Base-by-base conservation (phyloP, 2,113 vertebrate genomes). In the Paratilapia polleni region DNA sequence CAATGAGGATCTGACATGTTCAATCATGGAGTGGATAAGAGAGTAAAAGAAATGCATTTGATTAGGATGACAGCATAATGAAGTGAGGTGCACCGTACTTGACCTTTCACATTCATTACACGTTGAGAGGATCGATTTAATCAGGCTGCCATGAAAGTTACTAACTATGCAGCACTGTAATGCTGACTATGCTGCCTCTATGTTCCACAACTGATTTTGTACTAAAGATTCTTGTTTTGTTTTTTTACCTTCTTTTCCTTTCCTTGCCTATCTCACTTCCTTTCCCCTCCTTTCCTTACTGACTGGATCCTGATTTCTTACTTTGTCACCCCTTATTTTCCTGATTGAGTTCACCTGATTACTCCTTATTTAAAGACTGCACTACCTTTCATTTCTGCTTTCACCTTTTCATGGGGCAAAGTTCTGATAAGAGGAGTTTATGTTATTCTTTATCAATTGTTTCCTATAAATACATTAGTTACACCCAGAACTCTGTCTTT, bases 41-140 rank as follows among this genome's bases (percentile, higher is more conserved):
- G 59, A 90, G 73, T 78, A 57, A 89, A 86, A 76, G 57, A 57
- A 88, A 83, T 4, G 62, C 63, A 49, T 89, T 86, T 80, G 78
- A 92, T 88, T 83, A 87, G 82, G 82, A 82, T 86, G 78, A 26
- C 75, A 62, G 81, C 57, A 31, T 89, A 88, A 91, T 84, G 63
- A 91, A 87, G 85, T 57, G 63, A 87, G 56, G 78, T 76, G 82
- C 82, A 74, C 66, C 49, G 61, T 38, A 76, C 76, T 86, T 91
- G 84, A 92, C 90, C 88, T 89, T 84, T 88, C 38, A 74, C 66
- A 77, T 81, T 76, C 49, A 87, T 56, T 70, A 14, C 64, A 86
- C 77, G 76, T 77, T 76, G 58, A 22, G 58, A 66, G 63, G n/a
- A 80, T 61, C 90, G 74, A 80, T 77, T 89, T 74, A 77, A 82